phyloP scores from a whole-genome alignment of 2,797 vertebrate species.

The Poeciliopsis paucimaculata region DNA sequence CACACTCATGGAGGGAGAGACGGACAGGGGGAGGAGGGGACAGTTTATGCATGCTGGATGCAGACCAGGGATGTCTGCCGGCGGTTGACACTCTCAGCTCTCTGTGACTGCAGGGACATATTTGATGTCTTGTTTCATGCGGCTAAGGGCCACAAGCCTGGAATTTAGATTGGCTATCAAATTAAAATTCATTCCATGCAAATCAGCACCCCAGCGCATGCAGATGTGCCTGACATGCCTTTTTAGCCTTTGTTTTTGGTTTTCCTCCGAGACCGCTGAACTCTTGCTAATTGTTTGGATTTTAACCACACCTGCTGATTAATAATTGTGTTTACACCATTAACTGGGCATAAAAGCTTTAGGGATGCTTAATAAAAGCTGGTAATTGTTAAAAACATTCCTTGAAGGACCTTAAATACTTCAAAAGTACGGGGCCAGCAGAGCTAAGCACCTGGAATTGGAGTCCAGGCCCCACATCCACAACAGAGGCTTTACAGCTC shows the following conservation, averaged over 20 bases:
- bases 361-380: conserved; percentile 28
- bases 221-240: conserved; percentile 54
- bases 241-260: conserved; percentile 26
- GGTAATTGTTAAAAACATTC: conserved; percentile 40
- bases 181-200: conserved; percentile 54
- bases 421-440: conserved; percentile 14
- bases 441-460: conserved; percentile 66
- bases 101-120: conserved; percentile 45
- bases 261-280: conserved; percentile 12
- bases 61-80: conserved; percentile 51
- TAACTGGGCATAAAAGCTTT: conserved; percentile 11
- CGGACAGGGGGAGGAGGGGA: not conserved
- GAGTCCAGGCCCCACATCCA: conserved; percentile 52
- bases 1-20: not conserved
- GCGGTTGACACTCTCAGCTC: conserved; percentile 56
- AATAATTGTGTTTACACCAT: conserved; percentile 8
- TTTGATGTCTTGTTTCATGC: conserved; percentile 69
- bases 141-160: conserved; percentile 35
- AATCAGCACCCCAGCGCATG: conserved; percentile 52
- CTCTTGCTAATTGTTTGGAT: conserved; percentile 4
- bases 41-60: conserved; percentile 49
- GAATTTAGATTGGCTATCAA: conserved; percentile 53
- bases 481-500: conserved; percentile 69
- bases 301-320: conserved; percentile 2
- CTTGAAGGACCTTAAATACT: conserved; percentile 37